Base-by-base conservation (phyloP, 2,113 vertebrate species). In the Silurus asotus region DNA sequence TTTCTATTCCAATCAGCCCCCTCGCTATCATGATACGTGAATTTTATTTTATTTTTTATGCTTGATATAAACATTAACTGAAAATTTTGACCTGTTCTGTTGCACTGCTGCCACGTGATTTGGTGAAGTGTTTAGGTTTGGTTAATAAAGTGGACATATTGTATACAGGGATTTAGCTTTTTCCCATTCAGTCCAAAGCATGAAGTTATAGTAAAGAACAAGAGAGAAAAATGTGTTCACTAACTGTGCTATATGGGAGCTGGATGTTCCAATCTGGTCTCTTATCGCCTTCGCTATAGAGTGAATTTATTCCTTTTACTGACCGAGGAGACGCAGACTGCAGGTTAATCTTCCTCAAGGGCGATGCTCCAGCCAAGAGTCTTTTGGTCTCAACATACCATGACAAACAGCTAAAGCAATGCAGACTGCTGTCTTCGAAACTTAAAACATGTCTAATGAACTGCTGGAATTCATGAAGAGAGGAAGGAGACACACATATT, bases 391-490 rank as follows among this genome's bases (percentile, higher is more conserved):
- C 45, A 55, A 37, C 55, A 62, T 77, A 79, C 48, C 79, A 85
- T 85, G 79, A 88, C 79, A 83, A 88, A 76, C 79, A 85, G 58
- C 87, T 84, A 81, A 86, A 88, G 69, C 48, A 85, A 85, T 83
- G 84, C 74, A 88, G n/a, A 79, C 28, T 75, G 49, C 37, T 87
- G 85, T 86, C 85, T 77, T 51, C 74, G 53, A 81, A 55, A 82
- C 62, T n/a, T 61, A 65, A 61, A 77, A 61, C 75, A 85, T 82
- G 79, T 51, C 77, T 64, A 77, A 28, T 77, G 62, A 85, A 85
- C 51, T 69, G 80, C 59, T 79, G 84, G 81, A 85, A 82, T 61
- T 77, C 61, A 72, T 53, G 48, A 86, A 49, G 67, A 80, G 25
- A n/a, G 87, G 59, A 77, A 75, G 67, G 74, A 76, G 61, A 59